Base-by-base conservation (phyloP, 2,113 vertebrate genomes). In the Solea solea region DNA sequence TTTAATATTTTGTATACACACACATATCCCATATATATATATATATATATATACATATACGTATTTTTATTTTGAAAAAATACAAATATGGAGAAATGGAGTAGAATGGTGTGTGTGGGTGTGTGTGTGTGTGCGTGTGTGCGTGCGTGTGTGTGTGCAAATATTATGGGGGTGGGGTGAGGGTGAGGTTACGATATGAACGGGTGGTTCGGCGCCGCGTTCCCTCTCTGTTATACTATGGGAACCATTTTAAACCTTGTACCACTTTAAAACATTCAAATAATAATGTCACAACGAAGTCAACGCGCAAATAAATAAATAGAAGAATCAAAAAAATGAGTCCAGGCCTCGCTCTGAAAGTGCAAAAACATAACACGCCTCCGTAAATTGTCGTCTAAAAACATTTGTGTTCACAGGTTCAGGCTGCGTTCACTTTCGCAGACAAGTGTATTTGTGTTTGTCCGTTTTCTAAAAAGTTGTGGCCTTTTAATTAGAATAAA, bases 131-230 rank as follows among this genome's bases (percentile, higher is more conserved):
- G 21, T 21, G 21, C 21, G 21, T 21, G 21, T 21, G 21, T 21
- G 21, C 1, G 21, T 21, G 21, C 1, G 21, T 34, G 34, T 34
- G 34, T 34, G 34, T 34, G 80, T 51, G 69, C 41, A 51, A 71
- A 42, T 84, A 81, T 34, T 34, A 34, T 34, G 34, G 34, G 34
- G 34, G 34, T 34, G 82, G 84, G 83, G 84, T 80, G 78, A 78
- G 84, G 83, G 84, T 80, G 78, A 78, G 82, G 76, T 85, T 59
- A 54, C 61, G 48, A 52, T 54, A 25, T 54, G 65, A 75, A 65
- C 58, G 76, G 85, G 79, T 72, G 78, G 51, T 68, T 69, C 9
- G 45, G 3, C 1, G 10, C 21, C 51, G 11, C 51, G 12, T 53
- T 53, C 51, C 16, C 8, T 52, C 10, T 12, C 49, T 16, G 50